A percentile compares a stretch with the other conserved stretches of the same genome.
These are phyloP conservation scores for Watsonalla binaria DNA, from an alignment of 2,888 invertebrate species.

Conservation along the genomic window DNA sequence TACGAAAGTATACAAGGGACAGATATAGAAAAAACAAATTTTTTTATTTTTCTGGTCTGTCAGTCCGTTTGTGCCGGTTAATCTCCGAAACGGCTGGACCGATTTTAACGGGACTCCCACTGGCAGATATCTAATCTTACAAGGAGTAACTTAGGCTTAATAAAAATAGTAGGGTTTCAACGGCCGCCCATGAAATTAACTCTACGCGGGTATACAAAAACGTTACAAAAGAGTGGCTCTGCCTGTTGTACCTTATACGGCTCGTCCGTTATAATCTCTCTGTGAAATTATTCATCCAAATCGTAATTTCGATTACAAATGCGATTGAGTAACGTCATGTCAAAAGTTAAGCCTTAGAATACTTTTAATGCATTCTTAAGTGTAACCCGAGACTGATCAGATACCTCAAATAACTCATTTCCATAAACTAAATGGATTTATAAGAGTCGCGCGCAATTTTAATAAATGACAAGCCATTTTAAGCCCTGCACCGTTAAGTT, in stretches of 20 bases:
- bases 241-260: not conserved
- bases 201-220: too few species aligned
- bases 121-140: too few species aligned
- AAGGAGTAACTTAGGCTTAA: too few species aligned
- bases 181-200: too few species aligned
- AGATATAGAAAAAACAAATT: too few species aligned
- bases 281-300: not conserved
- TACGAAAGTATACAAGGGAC: too few species aligned
- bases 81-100: too few species aligned
- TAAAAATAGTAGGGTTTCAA: too few species aligned
- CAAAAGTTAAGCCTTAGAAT: not conserved
- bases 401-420: constrained; percentile 2
- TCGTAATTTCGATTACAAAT: not conserved
- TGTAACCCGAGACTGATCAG: not conserved
- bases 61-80: too few species aligned
- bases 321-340: constrained; percentile 1
- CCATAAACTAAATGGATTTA: constrained; percentile 3
- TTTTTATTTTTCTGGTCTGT: too few species aligned
- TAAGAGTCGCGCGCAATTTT: not conserved
- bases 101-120: too few species aligned
- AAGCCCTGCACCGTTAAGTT: not conserved
- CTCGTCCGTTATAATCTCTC: not conserved
- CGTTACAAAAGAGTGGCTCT: not conserved
- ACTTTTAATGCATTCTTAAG: constrained; percentile 2
- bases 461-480: not conserved